Evolutionary conservation across 2,888 invertebrate species (phyloP).

Genomic region (Eupithecia dodoneata): DNA sequence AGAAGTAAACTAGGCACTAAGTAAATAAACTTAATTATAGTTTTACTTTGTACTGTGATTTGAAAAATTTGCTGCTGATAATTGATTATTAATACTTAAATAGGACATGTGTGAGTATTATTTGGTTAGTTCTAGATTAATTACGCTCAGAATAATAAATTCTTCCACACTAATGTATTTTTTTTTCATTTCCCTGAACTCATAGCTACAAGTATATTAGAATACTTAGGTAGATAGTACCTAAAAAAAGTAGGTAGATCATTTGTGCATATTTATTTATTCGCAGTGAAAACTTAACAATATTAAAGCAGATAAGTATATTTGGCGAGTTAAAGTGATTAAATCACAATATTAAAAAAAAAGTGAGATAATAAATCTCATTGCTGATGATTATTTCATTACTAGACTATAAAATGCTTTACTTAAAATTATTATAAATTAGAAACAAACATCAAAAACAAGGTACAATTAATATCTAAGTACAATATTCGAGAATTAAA

Average conservation of each 20-base stretch:
- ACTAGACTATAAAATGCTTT: constrained; percentile 2
- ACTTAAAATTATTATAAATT: constrained; percentile 3
- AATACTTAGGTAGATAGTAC: neutral
- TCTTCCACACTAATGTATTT: constrained; percentile 35
- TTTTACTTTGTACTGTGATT: constrained; percentile 37
- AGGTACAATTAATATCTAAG: neutral
- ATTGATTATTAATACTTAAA: constrained; percentile 26
- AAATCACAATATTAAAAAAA: constrained; percentile 50
- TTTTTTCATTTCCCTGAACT: constrained; percentile 1
- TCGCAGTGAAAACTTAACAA: constrained; percentile 42
- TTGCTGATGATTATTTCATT: constrained; percentile 12
- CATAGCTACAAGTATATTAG: neutral
- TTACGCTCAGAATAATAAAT: constrained; percentile 32
- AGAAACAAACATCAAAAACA: neutral
- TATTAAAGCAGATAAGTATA: constrained; percentile 49
- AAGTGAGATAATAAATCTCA: neutral
- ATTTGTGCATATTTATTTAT: constrained; percentile 43
- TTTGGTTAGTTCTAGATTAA: constrained; percentile 33
- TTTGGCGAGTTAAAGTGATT: constrained; percentile 62
- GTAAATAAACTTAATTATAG: constrained; percentile 22
- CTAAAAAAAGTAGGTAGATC: constrained; percentile 6
- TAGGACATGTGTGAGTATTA: constrained; percentile 42
- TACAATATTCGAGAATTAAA: neutral
- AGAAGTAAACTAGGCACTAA: neutral
- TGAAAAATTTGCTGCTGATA: constrained; percentile 35